Conservation (phyloP, 2,113 vertebrate species). For the Nesospiza acunhae region DNA sequence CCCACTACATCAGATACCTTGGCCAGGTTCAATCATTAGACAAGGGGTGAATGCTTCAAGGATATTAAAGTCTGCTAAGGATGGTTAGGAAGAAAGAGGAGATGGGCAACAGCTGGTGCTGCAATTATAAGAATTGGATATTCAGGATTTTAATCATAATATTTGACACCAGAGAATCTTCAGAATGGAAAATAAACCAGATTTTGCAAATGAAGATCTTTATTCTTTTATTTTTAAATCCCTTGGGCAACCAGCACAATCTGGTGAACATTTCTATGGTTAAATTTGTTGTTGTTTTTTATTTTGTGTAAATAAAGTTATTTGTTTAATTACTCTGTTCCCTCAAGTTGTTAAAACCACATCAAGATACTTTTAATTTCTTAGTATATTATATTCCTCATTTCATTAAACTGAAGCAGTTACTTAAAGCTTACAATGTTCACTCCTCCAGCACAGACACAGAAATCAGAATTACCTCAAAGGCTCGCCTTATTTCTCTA, state of each 20-base stretch:
- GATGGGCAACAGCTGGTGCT: background rate
- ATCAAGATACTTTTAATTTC: background rate
- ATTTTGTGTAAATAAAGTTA: background rate
- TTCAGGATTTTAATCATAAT: background rate
- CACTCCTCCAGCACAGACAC: background rate
- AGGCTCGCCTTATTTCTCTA: background rate
- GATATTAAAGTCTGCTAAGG: background rate
- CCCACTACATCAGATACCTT: background rate
- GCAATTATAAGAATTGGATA: background rate
- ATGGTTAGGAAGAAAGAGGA: background rate
- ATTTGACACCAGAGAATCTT: background rate
- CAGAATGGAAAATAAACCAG: background rate
- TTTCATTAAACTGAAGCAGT: background rate
- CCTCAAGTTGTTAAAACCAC: background rate
- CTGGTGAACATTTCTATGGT: background rate
- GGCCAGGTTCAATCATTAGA: background rate
- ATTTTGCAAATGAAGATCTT: background rate
- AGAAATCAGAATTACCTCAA: background rate
- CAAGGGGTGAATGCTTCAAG: background rate
- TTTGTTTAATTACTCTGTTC: background rate
- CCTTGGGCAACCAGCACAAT: background rate
- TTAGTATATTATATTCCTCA: background rate
- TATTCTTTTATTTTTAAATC: background rate
- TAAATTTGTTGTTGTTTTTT: background rate
- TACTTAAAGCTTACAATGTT: background rate